These are phyloP conservation scores for Oryctolagus cuniculus DNA, from an alignment of 2,113 vertebrate species.

Conservation along the genomic window DNA sequence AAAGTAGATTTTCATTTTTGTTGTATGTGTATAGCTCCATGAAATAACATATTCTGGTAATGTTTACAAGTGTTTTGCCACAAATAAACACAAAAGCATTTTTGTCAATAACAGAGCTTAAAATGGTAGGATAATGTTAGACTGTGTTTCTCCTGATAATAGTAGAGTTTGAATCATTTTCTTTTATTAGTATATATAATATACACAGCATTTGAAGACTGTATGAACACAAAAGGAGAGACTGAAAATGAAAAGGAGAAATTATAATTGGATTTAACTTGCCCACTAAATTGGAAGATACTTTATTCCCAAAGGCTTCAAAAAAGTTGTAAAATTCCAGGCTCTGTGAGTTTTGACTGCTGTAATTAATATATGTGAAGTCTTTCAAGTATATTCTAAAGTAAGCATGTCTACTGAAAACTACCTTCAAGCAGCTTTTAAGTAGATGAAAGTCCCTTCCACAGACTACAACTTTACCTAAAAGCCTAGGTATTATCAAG, in stretches of 20 bases:
- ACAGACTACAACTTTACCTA: not conserved
- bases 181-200: constrained; percentile 8
- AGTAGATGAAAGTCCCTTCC: not conserved
- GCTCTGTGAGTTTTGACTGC: constrained; percentile 58
- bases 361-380: constrained; percentile 58
- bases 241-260: constrained; percentile 34
- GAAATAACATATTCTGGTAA: not conserved
- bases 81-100: not conserved
- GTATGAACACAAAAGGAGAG: not conserved
- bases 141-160: not conserved
- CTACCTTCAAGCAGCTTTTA: constrained; percentile 16
- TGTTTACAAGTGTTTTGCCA: not conserved
- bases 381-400: constrained; percentile 54
- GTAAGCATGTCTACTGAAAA: constrained; percentile 6
- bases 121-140: not conserved
- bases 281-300: constrained; percentile 57
- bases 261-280: constrained; percentile 50
- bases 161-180: not conserved
- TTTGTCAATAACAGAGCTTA: not conserved
- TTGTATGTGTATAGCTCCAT: not conserved
- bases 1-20: not conserved
- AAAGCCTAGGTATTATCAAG: not conserved
- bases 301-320: constrained; percentile 30
- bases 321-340: constrained; percentile 58
- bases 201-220: constrained; percentile 12